Percentiles rank a stretch among this genome's conserved stretches.
Conservation (phyloP, 2,797 vertebrate species). For the Rhinatrema bivittatum region DNA sequence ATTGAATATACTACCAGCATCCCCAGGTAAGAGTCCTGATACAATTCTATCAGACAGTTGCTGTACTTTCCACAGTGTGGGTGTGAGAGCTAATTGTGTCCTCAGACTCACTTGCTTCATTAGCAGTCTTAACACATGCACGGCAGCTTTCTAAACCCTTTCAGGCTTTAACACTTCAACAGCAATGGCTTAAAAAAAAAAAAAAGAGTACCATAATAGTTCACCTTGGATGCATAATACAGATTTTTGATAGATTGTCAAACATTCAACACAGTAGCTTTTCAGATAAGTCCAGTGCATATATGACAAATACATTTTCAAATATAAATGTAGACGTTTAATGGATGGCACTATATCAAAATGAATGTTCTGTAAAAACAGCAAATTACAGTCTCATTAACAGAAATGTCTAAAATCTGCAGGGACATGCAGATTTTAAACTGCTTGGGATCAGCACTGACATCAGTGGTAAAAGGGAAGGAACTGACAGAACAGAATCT, state of each 20-base stretch:
- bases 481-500: too few species aligned
- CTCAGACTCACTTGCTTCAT: slow-evolving; percentile 67
- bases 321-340: slow-evolving; percentile 8
- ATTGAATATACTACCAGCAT: slow-evolving; percentile 45
- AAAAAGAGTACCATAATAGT: slow-evolving; percentile 15
- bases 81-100: slow-evolving; percentile 66
- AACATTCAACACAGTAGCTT: slow-evolving; percentile 12
- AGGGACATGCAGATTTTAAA: too few species aligned
- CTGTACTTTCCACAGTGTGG: slow-evolving; percentile 55
- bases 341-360: too few species aligned
- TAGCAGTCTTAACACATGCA: slow-evolving; percentile 70
- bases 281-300: background rate
- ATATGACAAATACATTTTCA: slow-evolving; percentile 8
- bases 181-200: slow-evolving; percentile 5
- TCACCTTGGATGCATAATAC: slow-evolving; percentile 11
- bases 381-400: too few species aligned
- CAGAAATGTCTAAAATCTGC: too few species aligned
- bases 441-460: too few species aligned
- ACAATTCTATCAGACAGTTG: slow-evolving; percentile 61
- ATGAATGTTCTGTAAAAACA: too few species aligned
- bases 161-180: slow-evolving; percentile 63
- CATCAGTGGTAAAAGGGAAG: too few species aligned
- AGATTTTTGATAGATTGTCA: slow-evolving; percentile 3
- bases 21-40: slow-evolving; percentile 62
- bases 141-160: slow-evolving; percentile 60